Base-by-base conservation (phyloP, 2,797 vertebrate genomes). In the Natrix natrix region DNA sequence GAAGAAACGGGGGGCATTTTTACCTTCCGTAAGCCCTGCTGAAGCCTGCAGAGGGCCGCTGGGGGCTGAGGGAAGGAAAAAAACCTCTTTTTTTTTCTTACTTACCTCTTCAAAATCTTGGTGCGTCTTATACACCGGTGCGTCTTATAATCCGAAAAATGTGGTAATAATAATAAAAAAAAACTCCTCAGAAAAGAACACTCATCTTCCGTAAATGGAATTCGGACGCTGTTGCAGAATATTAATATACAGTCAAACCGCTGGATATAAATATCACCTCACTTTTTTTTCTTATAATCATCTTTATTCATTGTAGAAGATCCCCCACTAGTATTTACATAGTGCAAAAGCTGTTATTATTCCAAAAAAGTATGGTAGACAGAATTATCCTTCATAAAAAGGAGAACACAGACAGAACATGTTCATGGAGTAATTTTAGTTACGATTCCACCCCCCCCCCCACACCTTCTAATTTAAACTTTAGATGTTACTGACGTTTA, bases 321-420 rank as follows among this genome's bases (percentile, higher is more conserved):
- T 98, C 90, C 95, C 94, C 97, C 97, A 98, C 98, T 98, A 98
- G 98, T 99, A 99, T 99, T 98, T 99, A 99, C 98, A 99, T 98
- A 99, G 99, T 99, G 98, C 99, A 99, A 99, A 98, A 98, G 98
- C 97, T 97, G 98, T 98, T 98, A 98, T 98, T 98, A 97, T 96
- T 98, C 97, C 96, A 96, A 96, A 96, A 96, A 97, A 93, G 96
- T 97, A 96, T 61, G 95, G 96, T 96, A 97, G 96, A 97, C 96
- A 96, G 96, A 97, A 95, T 97, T 97, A 97, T 97, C 97, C 97
- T 98, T 97, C 97, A 98, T 97, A 97, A 96, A 78, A 94, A 96
- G 96, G 95, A 97, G 97, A 94, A 95, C 56, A 96, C 95, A 97
- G 97, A 97, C 24, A 96, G 78, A 87, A 96, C 95, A 14, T 91